Evolutionary conservation across 1,140 invertebrate genomes (phyloP).

Genomic region (Sinonovacula constricta): DNA sequence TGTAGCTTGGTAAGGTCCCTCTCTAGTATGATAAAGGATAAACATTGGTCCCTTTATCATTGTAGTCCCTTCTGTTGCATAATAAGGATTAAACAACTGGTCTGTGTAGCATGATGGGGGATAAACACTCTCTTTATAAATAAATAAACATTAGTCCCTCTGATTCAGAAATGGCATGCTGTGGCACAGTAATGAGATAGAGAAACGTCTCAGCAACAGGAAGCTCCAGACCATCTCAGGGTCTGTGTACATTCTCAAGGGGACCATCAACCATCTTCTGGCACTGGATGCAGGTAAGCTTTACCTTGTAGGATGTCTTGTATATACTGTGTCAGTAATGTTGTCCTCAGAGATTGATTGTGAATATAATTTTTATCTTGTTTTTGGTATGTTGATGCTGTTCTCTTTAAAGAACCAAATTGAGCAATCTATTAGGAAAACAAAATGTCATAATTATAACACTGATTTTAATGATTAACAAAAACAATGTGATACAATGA

Average conservation of each 20-base stretch:
- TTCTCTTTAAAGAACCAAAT: neutral
- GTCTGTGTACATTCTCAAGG: slow-evolving; percentile 22
- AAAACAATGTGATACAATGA: no score
- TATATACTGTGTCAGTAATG: neutral
- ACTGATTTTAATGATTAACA: neutral
- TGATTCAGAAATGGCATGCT: neutral
- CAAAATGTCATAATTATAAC: neutral
- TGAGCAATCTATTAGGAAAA: neutral
- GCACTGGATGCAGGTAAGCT: slow-evolving; percentile 25
- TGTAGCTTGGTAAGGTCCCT: neutral
- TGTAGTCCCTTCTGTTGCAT: neutral
- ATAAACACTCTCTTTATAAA: neutral
- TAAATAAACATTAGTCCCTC: neutral
- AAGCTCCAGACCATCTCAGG: slow-evolving; percentile 8
- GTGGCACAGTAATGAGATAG: slow-evolving; percentile 38
- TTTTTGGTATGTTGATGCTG: neutral
- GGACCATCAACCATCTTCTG: slow-evolving; percentile 17
- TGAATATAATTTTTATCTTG: neutral
- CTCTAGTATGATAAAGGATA: neutral
- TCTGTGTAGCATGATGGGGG: neutral
- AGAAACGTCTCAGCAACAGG: slow-evolving; percentile 16
- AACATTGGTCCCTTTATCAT: neutral
- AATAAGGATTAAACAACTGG: neutral
- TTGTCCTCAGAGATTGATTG: neutral
- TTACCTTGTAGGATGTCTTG: neutral